phyloP scores from a whole-genome alignment of 1,140 invertebrate genomes.

The Sinella curviseta region DNA sequence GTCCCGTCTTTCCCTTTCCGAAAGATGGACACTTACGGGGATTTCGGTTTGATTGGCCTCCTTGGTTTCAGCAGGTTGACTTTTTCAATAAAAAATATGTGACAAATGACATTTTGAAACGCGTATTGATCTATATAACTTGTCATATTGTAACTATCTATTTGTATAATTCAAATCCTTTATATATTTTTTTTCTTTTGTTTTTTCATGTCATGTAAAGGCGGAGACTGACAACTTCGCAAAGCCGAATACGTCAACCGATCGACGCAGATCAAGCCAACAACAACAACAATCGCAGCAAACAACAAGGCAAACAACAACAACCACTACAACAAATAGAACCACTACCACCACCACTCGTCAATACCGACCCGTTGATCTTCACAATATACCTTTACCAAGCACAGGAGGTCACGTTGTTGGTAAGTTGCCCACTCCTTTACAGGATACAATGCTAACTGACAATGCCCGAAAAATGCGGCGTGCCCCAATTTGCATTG shows the following conservation, averaged over 20 bases:
- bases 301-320: conserved; percentile 37
- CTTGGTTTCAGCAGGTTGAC: conserved; percentile 19
- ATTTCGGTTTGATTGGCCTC: conserved; percentile 46
- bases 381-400: conserved; percentile 73
- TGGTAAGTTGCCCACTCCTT: no score
- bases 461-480: not conserved
- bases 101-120: no score
- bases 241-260: conserved; percentile 46
- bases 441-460: not conserved
- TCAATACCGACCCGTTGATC: conserved; percentile 64
- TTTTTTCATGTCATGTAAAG: conserved; percentile 49
- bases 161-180: no score
- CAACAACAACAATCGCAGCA: not conserved
- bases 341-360: conserved; percentile 35
- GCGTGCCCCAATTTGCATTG: no score
- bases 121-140: no score
- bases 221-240: conserved; percentile 54
- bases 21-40: conserved; percentile 39
- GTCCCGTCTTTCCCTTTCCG: conserved; percentile 40
- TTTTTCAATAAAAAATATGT: not conserved
- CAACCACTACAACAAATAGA: conserved; percentile 38
- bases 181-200: not conserved
- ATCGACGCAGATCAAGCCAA: conserved; percentile 51
- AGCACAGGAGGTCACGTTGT: conserved; percentile 68
- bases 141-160: no score